Evolutionary conservation across 2,888 invertebrate genomes (phyloP), one percentile per base, ranked within the genome.

Genomic region (Zelleria hepariella): DNA sequence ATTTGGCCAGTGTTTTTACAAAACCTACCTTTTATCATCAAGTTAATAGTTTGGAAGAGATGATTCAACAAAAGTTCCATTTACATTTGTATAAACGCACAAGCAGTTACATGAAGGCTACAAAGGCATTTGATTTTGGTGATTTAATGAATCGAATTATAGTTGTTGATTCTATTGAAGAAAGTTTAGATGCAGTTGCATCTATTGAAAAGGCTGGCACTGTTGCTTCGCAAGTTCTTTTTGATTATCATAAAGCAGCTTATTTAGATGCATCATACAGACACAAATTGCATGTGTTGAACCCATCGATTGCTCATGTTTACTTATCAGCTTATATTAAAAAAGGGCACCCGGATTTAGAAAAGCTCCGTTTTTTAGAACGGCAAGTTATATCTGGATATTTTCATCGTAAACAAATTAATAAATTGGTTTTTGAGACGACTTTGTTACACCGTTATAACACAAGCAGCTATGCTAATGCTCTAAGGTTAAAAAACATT

Each of bases 331-430:
- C 59, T 2, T 64, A 59, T 32, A 7, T 60, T 6, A 61, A 26
- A 18, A 64, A 60, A 59, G 64, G 64, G 7, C 55, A 62, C 18
- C 64, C 64, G 7, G 61, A 64, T 61, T 55, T 64, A 25, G 61
- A 62, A 24, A 51, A 54, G 27, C 61, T 64, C 21, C 55, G 62
- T n/a, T 60, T 24, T 42, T 47, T 64, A 18, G 62, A 62, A 54
- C 55, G 27, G 8, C 60, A 57, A 15, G 26, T 62, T 5, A 58
- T 62, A 18, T 24, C 57, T 2, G 58, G 18, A 47, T 56, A 57
- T 21, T 57, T 63, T 18, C 58, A 63, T 6, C 58, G 51, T 5
- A 57, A 58, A 21, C 57, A 56, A 5, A 7, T 62, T n/a, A 21
- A 47, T 23, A 21, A 57, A 5, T 58, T 61, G 7, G 61, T 57